These are phyloP conservation scores for Babylonia areolata DNA, from an alignment of 1,140 invertebrate genomes.

Conservation along the genomic window DNA sequence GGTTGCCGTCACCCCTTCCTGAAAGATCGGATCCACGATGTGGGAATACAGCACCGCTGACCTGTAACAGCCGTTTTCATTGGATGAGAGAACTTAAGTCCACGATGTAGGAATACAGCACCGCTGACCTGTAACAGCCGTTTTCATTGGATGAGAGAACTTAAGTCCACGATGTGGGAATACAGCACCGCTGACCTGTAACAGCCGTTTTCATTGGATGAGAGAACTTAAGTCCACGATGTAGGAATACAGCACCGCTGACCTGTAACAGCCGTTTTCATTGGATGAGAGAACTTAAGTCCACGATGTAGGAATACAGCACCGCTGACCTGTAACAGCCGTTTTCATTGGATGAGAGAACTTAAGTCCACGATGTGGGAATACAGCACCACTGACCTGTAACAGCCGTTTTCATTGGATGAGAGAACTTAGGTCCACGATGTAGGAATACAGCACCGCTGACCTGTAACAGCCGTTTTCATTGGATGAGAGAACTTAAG, in stretches of 20 bases:
- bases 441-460: constrained; percentile 18
- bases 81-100: background rate
- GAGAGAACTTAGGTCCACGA: background rate
- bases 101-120: constrained; percentile 45
- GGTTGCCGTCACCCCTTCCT: constrained; percentile 36
- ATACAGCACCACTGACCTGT: constrained; percentile 33
- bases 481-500: background rate
- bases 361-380: too few relatives aligned
- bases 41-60: constrained; percentile 47
- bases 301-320: background rate
- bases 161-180: constrained; percentile 38
- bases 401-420: background rate
- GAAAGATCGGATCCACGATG: constrained; percentile 46
- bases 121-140: constrained; percentile 33
- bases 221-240: constrained; percentile 17
- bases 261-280: constrained; percentile 6
- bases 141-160: background rate
- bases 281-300: background rate
- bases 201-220: background rate
- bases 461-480: background rate
- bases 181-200: constrained; percentile 45
- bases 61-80: background rate
- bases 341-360: background rate
- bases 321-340: constrained; percentile 29
- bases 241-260: constrained; percentile 45